Evolutionary conservation across 1,140 invertebrate species (phyloP).

Genomic region (Mizuhopecten yessoensis): DNA sequence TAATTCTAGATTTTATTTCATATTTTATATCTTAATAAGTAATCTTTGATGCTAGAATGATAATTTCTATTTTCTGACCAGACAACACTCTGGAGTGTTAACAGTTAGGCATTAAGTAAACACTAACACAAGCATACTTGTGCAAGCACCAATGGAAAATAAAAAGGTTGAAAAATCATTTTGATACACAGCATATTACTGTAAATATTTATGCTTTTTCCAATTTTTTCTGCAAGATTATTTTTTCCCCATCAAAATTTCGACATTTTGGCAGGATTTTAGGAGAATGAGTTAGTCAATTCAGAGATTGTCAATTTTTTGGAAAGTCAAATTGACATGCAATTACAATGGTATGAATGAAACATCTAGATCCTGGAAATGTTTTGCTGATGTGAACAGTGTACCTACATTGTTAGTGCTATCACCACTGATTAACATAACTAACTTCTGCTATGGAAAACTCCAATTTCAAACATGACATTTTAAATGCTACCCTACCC

Average conservation of each 20-base stretch:
- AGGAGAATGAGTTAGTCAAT: background rate
- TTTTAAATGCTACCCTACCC: background rate
- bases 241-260: background rate
- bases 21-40: background rate
- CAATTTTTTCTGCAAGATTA: background rate
- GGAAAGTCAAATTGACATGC: background rate
- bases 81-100: slow-evolving; percentile 20
- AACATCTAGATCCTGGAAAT: background rate
- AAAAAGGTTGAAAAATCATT: background rate
- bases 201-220: background rate
- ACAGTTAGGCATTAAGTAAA: background rate
- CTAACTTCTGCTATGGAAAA: background rate
- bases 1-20: background rate
- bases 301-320: background rate
- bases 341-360: background rate
- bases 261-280: background rate
- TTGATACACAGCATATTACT: background rate
- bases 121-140: background rate
- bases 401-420: background rate
- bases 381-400: background rate
- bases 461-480: background rate
- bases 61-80: background rate
- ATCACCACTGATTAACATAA: background rate
- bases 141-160: background rate
- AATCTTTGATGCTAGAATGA: background rate